Conservation (phyloP, 2,113 vertebrate species). For the Brachypteracias leptosomus region DNA sequence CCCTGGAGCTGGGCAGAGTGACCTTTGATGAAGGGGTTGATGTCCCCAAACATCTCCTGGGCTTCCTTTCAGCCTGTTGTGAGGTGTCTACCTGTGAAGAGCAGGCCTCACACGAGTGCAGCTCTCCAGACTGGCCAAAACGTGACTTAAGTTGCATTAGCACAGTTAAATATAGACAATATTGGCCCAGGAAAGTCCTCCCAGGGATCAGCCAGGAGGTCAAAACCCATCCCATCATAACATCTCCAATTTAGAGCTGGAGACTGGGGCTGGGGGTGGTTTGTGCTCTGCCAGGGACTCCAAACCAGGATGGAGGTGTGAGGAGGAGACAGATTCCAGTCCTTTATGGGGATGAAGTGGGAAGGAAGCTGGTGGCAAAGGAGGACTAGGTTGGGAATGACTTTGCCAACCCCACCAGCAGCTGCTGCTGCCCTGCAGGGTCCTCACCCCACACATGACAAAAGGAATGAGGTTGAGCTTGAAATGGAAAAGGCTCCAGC, state of each 20-base stretch:
- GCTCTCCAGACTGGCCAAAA: neutral
- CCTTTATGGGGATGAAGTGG: accelerated
- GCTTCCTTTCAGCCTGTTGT: neutral
- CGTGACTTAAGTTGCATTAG: neutral
- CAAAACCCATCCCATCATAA: neutral
- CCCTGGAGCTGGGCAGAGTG: neutral
- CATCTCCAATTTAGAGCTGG: accelerated
- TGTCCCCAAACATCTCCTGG: too few relatives aligned
- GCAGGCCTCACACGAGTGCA: accelerated
- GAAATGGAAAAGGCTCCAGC: conserved; percentile 39
- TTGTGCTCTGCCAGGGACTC: neutral
- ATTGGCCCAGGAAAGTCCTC: neutral
- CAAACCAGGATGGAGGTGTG: neutral
- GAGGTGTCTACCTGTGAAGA: neutral
- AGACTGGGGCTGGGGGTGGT: accelerated
- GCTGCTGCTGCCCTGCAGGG: conserved; percentile 33
- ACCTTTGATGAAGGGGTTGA: neutral
- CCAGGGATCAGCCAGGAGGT: neutral
- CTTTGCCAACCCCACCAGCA: neutral
- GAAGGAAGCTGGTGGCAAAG: neutral
- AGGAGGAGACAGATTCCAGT: neutral
- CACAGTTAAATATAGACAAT: neutral
- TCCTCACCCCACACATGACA: neutral
- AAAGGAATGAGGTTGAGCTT: neutral
- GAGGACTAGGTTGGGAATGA: neutral